Evolutionary conservation across 1,140 invertebrate species (phyloP).

Genomic region (Brachionus asplanchnoidis): DNA sequence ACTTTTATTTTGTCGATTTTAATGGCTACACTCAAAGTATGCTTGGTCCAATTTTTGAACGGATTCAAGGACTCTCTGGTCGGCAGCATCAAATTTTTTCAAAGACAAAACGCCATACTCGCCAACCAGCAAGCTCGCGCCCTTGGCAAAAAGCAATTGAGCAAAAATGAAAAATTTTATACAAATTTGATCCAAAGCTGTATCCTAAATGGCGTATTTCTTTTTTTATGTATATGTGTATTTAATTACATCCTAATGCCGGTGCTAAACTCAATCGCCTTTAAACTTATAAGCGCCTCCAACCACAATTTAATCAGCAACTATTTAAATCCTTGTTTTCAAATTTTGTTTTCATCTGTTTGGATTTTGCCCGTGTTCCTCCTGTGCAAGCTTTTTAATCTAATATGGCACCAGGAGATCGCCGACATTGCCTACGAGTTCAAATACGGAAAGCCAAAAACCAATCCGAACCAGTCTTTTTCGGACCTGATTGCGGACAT

Average conservation of each 20-base stretch:
- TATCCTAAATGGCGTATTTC: constrained; percentile 32
- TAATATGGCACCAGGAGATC: constrained; percentile 37
- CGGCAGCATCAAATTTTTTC: not conserved
- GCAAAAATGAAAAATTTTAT: constrained; percentile 18
- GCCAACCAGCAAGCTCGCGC: not conserved
- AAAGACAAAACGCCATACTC: constrained; percentile 4
- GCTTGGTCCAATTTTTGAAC: constrained; percentile 32
- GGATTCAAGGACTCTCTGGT: constrained; percentile 22
- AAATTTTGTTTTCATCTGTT: constrained; percentile 28
- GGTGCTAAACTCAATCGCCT: constrained; percentile 17
- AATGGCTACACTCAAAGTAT: constrained; percentile 31
- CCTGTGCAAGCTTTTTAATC: constrained; percentile 34
- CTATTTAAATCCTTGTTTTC: constrained; percentile 26
- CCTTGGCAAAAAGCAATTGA: not conserved
- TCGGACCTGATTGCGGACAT: constrained; percentile 23
- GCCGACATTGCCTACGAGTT: constrained; percentile 24
- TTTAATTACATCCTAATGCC: constrained; percentile 34
- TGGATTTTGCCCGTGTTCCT: constrained; percentile 36
- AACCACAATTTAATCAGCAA: constrained; percentile 6
- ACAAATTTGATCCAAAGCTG: constrained; percentile 22
- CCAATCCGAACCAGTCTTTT: not conserved
- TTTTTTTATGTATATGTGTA: constrained; percentile 30
- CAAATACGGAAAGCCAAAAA: constrained; percentile 35
- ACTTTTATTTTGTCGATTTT: not conserved
- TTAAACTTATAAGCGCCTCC: not conserved